Conservation (phyloP, 2,113 vertebrate genomes). For the Notarius lentiginosus region DNA sequence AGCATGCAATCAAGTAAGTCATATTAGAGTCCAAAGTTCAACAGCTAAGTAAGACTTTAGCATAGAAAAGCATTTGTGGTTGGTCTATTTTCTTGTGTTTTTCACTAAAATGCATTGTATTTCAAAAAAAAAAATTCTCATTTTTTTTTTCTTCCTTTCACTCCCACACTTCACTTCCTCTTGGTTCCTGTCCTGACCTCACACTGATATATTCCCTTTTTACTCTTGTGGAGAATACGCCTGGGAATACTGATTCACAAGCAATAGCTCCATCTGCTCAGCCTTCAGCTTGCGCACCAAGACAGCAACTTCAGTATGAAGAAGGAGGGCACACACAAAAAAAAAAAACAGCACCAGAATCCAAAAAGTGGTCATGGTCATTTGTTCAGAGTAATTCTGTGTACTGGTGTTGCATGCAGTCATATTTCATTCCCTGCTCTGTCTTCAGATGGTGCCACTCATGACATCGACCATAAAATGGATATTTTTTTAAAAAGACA, state of each 20-base stretch:
- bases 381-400: background rate
- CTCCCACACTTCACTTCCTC: constrained; percentile 46
- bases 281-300: constrained; percentile 7
- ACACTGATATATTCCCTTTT: constrained; percentile 38
- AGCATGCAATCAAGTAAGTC: background rate
- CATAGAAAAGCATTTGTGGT: background rate
- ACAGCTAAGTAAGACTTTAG: background rate
- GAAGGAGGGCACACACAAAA: background rate
- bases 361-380: background rate
- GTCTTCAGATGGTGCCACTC: background rate
- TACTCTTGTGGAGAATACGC: constrained; percentile 30
- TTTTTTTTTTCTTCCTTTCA: background rate
- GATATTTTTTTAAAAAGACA: background rate
- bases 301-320: constrained; percentile 29
- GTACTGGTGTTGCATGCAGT: constrained; percentile 2
- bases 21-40: background rate
- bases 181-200: constrained; percentile 31
- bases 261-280: constrained; percentile 41
- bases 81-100: background rate
- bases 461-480: background rate
- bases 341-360: background rate
- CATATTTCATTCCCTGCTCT: constrained; percentile 1
- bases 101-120: constrained; percentile 11
- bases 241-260: constrained; percentile 40
- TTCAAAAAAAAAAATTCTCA: background rate